Evolutionary conservation across 2,797 vertebrate species (phyloP).

Genomic region (Capromys pilorides): DNA sequence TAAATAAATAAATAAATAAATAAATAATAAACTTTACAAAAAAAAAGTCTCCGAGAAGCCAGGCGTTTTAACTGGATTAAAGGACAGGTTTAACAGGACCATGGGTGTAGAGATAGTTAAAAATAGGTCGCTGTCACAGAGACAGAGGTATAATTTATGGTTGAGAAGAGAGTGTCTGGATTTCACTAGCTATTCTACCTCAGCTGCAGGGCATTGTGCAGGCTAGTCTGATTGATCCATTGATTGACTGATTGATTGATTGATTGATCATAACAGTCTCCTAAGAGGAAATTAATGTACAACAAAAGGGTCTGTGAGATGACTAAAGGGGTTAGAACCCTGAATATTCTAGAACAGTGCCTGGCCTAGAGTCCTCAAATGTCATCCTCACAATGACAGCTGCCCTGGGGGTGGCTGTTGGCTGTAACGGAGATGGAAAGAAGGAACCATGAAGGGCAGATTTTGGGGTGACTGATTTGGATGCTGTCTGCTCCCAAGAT

Average conservation of each 20-base stretch:
- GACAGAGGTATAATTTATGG: background rate
- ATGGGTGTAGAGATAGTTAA: background rate
- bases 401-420: background rate
- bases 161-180: background rate
- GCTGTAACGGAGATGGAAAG: background rate
- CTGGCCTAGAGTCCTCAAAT: background rate
- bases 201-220: background rate
- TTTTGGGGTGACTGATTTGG: background rate
- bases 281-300: background rate
- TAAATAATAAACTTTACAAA: too few species aligned
- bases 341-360: background rate
- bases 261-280: background rate
- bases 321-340: background rate
- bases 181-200: background rate
- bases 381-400: background rate
- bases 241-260: background rate
- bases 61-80: background rate
- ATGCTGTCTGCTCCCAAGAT: background rate
- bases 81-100: background rate
- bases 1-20: too few species aligned
- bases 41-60: background rate
- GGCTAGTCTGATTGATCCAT: background rate
- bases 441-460: background rate
- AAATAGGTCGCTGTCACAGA: background rate
- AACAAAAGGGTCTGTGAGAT: background rate